Percentiles rank a stretch among this genome's conserved stretches.
phyloP scores from a whole-genome alignment of 2,888 invertebrate genomes.

The Andrena dorsata region DNA sequence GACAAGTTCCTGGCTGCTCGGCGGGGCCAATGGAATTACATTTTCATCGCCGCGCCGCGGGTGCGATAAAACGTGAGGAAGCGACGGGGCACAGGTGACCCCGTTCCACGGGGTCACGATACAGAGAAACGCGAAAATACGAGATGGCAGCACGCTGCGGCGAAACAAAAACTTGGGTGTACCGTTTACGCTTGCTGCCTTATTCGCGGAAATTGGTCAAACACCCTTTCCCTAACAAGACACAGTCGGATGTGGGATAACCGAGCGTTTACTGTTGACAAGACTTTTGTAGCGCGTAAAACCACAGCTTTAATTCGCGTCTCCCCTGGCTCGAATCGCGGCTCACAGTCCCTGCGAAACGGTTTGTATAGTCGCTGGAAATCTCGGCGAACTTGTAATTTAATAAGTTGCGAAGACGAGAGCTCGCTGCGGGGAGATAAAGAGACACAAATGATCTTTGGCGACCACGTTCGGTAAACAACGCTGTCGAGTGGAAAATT shows the following conservation, averaged over 20 bases:
- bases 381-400: no score
- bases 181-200: neutral
- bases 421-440: no score
- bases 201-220: neutral
- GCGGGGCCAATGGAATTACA: neutral
- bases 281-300: neutral
- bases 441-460: no score
- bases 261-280: neutral
- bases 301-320: no score
- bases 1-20: neutral
- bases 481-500: no score
- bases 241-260: neutral
- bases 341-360: no score
- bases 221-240: neutral
- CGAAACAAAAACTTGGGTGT: conserved; percentile 26
- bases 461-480: no score
- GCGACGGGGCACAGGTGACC: conserved; percentile 65
- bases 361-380: no score
- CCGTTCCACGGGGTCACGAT: conserved; percentile 68
- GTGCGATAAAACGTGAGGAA: conserved; percentile 31
- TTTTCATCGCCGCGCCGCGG: conserved; percentile 11
- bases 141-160: conserved; percentile 71
- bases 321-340: no score
- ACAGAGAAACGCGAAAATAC: conserved; percentile 55
- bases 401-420: no score